Conservation (phyloP, 2,797 vertebrate species). For the Danionella dracula region DNA sequence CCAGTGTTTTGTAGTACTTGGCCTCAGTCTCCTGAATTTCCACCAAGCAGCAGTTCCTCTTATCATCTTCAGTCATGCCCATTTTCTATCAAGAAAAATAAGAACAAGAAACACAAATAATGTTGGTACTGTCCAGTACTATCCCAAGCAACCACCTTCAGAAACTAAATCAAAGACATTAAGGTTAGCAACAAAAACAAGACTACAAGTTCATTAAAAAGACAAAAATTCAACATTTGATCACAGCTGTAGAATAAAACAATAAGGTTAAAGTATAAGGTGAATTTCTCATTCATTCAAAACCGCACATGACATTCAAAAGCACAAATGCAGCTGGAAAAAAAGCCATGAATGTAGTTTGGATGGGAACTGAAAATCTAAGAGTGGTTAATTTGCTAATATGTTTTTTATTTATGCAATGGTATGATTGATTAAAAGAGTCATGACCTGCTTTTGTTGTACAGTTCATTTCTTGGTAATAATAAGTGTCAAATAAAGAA, state of each 20-base stretch:
- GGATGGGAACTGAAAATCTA: constrained; percentile 10
- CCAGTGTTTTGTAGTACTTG: constrained; percentile 95
- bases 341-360: constrained; percentile 8
- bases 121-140: constrained; percentile 5
- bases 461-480: too few species aligned
- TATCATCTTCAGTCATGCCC: constrained; percentile 98
- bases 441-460: too few species aligned
- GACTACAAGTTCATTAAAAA: too few species aligned
- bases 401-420: too few species aligned
- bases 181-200: constrained; percentile 14
- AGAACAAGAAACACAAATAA: constrained; percentile 23
- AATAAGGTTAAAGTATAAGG: constrained; percentile 1
- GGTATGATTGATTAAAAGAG: not conserved
- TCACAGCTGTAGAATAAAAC: not conserved
- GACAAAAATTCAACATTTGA: constrained; percentile 16
- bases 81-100: constrained; percentile 76
- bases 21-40: constrained; percentile 97
- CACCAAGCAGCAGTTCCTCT: constrained; percentile 91
- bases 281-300: not conserved
- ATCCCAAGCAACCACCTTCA: not conserved
- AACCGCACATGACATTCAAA: not conserved
- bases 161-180: not conserved
- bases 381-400: constrained; percentile 11
- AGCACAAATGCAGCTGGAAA: not conserved
- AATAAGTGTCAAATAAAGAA: too few species aligned